These are phyloP conservation scores for Acromyrmex heyeri DNA, from an alignment of 1,140 invertebrate species.

Conservation along the genomic window DNA sequence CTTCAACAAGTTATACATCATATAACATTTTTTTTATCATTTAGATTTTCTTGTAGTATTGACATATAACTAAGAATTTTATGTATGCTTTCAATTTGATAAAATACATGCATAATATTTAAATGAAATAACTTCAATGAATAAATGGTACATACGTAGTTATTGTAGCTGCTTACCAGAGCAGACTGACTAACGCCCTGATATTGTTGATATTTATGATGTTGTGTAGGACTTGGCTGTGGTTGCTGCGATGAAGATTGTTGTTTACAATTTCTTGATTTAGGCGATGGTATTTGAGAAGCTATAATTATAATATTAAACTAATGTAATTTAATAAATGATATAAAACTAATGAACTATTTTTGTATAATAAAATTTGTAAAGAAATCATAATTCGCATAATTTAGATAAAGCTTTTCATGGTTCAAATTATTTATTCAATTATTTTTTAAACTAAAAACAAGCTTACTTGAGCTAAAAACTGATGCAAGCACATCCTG, in stretches of 20 bases:
- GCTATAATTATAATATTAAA: conserved; percentile 73
- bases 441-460: conserved; percentile 34
- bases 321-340: neutral
- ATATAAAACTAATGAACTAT: neutral
- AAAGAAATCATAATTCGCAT: conserved; percentile 18
- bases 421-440: neutral
- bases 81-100: conserved; percentile 12
- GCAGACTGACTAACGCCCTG: conserved; percentile 86
- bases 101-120: conserved; percentile 45
- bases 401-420: conserved; percentile 26
- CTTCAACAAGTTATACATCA: neutral
- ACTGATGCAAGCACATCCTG: conserved; percentile 87
- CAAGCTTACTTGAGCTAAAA: conserved; percentile 86
- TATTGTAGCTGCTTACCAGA: conserved; percentile 86
- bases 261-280: conserved; percentile 86
- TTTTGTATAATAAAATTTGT: neutral
- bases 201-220: conserved; percentile 88
- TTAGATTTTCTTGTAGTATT: neutral
- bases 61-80: neutral
- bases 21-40: neutral
- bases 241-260: conserved; percentile 85
- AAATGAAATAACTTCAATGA: conserved; percentile 60
- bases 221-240: conserved; percentile 88
- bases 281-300: conserved; percentile 87
- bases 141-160: conserved; percentile 83